Conservation (phyloP, 2,797 vertebrate genomes). For the Gymnodraco acuticeps region DNA sequence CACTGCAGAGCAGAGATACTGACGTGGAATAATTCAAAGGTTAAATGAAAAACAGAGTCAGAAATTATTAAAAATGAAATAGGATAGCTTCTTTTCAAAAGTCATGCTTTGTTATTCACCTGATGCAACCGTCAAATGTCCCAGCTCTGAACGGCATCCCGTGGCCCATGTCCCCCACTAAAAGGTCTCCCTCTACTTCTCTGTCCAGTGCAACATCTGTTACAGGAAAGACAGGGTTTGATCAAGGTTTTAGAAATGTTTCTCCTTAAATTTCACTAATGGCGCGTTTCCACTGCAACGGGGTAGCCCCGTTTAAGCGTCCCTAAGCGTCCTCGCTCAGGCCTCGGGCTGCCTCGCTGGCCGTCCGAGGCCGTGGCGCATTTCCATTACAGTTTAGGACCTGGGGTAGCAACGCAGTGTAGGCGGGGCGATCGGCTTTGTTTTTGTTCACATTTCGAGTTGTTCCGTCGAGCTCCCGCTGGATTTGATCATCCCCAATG, state of each 20-base stretch:
- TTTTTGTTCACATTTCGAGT: too few species aligned
- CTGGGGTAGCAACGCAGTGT: too few species aligned
- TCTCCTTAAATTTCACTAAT: neutral
- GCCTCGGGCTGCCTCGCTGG: too few species aligned
- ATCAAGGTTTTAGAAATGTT: neutral
- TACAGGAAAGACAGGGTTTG: neutral
- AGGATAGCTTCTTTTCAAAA: rapidly evolving
- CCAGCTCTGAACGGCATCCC: slow-evolving; percentile 93
- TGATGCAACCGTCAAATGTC: slow-evolving; percentile 95
- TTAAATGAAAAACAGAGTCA: neutral
- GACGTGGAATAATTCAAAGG: neutral
- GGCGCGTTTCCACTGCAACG: too few species aligned
- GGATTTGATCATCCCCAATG: too few species aligned
- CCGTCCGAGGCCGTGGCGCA: too few species aligned
- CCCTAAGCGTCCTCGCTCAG: too few species aligned
- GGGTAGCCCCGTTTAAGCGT: too few species aligned
- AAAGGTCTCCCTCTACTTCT: slow-evolving; percentile 93
- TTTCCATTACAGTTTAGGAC: too few species aligned
- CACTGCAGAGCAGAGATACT: slow-evolving; percentile 98
- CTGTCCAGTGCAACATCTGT: slow-evolving; percentile 93
- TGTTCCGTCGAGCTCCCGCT: too few species aligned
- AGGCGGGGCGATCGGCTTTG: too few species aligned
- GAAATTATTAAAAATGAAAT: neutral
- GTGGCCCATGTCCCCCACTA: slow-evolving; percentile 92
- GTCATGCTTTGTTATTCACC: slow-evolving; percentile 76